These are phyloP conservation scores for Lepidocyrtoides sp. DNA, from an alignment of 2,888 invertebrate species.

Conservation along the genomic window DNA sequence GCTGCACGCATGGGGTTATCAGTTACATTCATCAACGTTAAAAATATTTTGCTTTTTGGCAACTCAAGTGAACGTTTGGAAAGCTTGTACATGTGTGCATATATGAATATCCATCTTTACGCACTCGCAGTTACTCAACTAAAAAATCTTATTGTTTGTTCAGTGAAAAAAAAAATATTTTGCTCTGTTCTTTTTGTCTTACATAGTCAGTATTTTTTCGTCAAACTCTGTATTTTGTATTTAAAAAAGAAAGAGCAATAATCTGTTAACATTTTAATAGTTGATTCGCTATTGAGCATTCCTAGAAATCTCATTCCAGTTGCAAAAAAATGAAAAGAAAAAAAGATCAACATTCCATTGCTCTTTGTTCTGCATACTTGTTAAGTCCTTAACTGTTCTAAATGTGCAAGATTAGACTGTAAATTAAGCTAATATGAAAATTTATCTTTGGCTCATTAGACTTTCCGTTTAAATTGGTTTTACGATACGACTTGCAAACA, in stretches of 20 bases:
- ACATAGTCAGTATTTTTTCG: conserved; percentile 4
- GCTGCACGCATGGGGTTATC: conserved; percentile 76
- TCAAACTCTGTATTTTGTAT: conserved; percentile 9
- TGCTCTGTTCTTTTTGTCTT: not conserved
- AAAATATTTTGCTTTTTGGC: conserved; percentile 56
- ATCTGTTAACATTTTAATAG: conserved; percentile 34
- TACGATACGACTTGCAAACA: conserved; percentile 57
- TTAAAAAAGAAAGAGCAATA: not conserved
- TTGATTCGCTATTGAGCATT: conserved; percentile 55
- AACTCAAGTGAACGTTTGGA: not conserved
- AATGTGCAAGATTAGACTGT: conserved; percentile 61
- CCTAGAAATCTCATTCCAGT: conserved; percentile 42
- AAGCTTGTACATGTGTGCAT: not conserved
- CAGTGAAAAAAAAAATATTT: conserved; percentile 2
- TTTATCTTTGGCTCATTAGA: conserved; percentile 70
- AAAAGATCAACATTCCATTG: conserved; percentile 63
- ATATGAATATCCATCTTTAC: not conserved
- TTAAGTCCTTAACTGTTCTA: conserved; percentile 50
- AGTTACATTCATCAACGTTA: conserved; percentile 65
- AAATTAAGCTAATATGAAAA: conserved; percentile 70
- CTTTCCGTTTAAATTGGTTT: conserved; percentile 50
- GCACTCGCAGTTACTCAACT: not conserved
- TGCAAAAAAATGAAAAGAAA: conserved; percentile 50
- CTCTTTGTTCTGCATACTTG: conserved; percentile 57
- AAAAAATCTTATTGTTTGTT: conserved; percentile 1